Evolutionary conservation across 2,888 invertebrate species (phyloP).

Genomic region (Bruchidius siliquastri): DNA sequence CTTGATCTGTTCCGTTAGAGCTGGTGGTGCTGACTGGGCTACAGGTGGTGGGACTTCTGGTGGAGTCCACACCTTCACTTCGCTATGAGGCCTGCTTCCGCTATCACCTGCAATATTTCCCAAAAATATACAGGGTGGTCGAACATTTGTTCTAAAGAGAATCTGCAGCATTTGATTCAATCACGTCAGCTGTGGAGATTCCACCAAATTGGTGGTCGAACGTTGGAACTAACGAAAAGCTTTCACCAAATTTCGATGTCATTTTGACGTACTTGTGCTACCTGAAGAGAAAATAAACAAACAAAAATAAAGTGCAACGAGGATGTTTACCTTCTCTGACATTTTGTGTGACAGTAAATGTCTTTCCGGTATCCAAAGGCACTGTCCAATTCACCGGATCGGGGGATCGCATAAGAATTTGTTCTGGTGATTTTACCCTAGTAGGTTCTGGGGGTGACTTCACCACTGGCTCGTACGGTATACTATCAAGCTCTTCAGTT

Average conservation of each 20-base stretch:
- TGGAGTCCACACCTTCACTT: slow-evolving; percentile 73
- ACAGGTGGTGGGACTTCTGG: slow-evolving; percentile 60
- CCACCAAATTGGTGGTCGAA: too few species aligned
- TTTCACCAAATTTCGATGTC: too few species aligned
- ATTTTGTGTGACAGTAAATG: slow-evolving; percentile 89
- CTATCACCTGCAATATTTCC: slow-evolving; percentile 58
- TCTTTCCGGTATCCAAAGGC: slow-evolving; percentile 88
- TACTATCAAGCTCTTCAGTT: slow-evolving; percentile 43
- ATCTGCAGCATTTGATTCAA: too few species aligned
- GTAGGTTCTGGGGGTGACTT: slow-evolving; percentile 93
- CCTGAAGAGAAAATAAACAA: too few species aligned
- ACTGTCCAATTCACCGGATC: slow-evolving; percentile 96
- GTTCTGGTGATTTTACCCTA: slow-evolving; percentile 87
- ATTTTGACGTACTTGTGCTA: too few species aligned
- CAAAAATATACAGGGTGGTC: not conserved
- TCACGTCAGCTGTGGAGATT: too few species aligned
- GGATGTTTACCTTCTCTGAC: slow-evolving; percentile 64
- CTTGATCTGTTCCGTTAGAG: slow-evolving; percentile 57
- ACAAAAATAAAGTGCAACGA: too few species aligned
- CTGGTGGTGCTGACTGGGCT: slow-evolving; percentile 64
- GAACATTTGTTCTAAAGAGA: too few species aligned
- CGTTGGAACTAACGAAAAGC: too few species aligned
- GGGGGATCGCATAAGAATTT: slow-evolving; percentile 86
- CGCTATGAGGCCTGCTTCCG: slow-evolving; percentile 81
- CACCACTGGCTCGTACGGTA: slow-evolving; percentile 66